These are phyloP conservation scores for Gambusia affinis DNA, from an alignment of 2,113 vertebrate genomes.

Conservation along the genomic window DNA sequence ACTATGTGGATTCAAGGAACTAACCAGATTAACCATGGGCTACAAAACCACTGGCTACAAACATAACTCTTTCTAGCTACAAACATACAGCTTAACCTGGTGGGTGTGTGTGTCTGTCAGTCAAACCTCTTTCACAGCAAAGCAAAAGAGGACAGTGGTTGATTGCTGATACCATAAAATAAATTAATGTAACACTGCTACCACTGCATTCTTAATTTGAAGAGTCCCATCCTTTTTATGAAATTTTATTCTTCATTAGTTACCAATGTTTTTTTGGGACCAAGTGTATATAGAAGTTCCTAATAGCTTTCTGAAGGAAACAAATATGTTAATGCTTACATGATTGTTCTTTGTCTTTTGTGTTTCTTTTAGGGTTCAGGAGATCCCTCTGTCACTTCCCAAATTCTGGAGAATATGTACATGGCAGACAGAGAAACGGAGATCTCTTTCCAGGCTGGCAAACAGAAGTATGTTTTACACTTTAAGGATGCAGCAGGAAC, in stretches of 20 bases:
- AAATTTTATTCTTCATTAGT: background rate
- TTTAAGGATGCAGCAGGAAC: conserved; percentile 53
- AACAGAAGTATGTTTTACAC: conserved; percentile 64
- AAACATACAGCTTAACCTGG: too few species aligned
- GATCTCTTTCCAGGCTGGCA: conserved; percentile 51
- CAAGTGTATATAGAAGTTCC: background rate
- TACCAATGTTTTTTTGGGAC: background rate
- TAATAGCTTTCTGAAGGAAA: background rate
- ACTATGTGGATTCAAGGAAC: background rate
- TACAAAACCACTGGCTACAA: too few species aligned
- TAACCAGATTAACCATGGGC: too few species aligned
- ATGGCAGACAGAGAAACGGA: conserved; percentile 56
- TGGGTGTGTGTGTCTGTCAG: too few species aligned
- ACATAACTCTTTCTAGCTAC: too few species aligned
- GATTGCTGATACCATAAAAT: too few species aligned
- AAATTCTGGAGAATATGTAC: conserved; percentile 71
- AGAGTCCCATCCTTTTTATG: too few species aligned
- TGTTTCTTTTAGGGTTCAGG: conserved; percentile 33
- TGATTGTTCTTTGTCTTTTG: background rate
- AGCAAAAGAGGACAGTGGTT: too few species aligned
- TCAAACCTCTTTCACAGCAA: too few species aligned
- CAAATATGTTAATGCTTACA: background rate
- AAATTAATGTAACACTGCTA: too few species aligned
- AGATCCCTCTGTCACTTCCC: conserved; percentile 53
- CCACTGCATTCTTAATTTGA: too few species aligned